These are phyloP conservation scores for Furnarius figulus DNA, from an alignment of 2,113 vertebrate genomes.

Conservation along the genomic window DNA sequence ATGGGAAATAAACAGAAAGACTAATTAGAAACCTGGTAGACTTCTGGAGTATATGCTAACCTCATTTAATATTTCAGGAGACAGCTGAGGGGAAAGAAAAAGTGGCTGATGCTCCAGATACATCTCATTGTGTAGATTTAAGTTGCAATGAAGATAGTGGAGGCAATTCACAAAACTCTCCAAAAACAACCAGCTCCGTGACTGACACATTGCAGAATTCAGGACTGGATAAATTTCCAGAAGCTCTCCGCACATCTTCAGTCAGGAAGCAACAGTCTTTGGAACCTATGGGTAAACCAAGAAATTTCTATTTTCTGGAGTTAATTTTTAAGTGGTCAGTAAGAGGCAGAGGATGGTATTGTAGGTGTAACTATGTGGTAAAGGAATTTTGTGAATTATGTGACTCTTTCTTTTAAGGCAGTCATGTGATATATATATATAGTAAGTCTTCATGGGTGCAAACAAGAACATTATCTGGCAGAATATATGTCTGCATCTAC, in stretches of 20 bases:
- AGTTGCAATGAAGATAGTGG: neutral
- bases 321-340: neutral
- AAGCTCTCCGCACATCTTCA: neutral
- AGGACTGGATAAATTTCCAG: neutral
- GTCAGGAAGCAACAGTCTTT: neutral
- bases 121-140: constrained; percentile 7
- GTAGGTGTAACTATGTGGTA: neutral
- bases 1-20: neutral
- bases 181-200: neutral
- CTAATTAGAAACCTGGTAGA: neutral
- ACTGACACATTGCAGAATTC: neutral
- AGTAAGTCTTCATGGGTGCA: neutral
- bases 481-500: neutral
- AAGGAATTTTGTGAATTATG: neutral
- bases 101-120: neutral
- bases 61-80: constrained; percentile 54
- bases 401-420: neutral
- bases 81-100: neutral
- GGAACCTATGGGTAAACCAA: constrained; percentile 61
- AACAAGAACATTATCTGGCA: neutral
- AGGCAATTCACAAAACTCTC: neutral
- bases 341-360: neutral
- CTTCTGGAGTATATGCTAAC: neutral
- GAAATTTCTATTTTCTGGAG: neutral
- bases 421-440: neutral